Conservation (phyloP, 2,888 invertebrate genomes). For the Aplocera efformata region DNA sequence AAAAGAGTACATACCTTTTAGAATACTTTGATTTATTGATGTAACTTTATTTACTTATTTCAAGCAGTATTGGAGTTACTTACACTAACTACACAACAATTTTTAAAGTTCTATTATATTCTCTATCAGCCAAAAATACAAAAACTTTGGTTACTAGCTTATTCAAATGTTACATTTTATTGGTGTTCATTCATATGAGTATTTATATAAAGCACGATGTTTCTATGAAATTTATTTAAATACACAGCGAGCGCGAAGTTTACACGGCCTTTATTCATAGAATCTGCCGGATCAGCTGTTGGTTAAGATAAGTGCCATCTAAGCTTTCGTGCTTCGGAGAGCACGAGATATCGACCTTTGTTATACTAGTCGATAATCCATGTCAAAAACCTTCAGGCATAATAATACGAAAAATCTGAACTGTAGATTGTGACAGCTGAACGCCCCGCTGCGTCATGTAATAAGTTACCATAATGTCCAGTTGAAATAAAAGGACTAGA, state of each 20-base stretch:
- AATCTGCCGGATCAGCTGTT: too few relatives aligned
- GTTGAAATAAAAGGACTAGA: conserved; percentile 57
- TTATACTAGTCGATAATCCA: too few relatives aligned
- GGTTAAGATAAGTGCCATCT: too few relatives aligned
- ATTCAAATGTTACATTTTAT: conserved; percentile 49
- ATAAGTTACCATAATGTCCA: too few relatives aligned
- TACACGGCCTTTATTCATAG: too few relatives aligned
- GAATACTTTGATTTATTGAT: conserved; percentile 68
- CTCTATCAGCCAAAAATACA: conserved; percentile 69
- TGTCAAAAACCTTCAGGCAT: too few relatives aligned
- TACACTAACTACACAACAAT: conserved; percentile 65
- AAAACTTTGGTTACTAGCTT: conserved; percentile 79
- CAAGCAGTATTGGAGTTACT: conserved; percentile 66
- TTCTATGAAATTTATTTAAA: conserved; percentile 17
- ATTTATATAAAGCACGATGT: conserved; percentile 36
- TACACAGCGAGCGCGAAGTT: too few relatives aligned
- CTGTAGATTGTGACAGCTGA: too few relatives aligned
- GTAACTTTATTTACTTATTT: conserved; percentile 62
- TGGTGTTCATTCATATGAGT: conserved; percentile 52
- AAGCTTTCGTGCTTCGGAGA: too few relatives aligned
- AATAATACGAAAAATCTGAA: too few relatives aligned
- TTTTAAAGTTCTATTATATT: conserved; percentile 36
- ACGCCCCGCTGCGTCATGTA: too few relatives aligned
- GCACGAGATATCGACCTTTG: too few relatives aligned
- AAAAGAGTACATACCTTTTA: conserved; percentile 32